Evolutionary conservation across 1,140 invertebrate genomes (phyloP), one percentile per base, ranked within the genome.

Genomic region (Drosophila bipectinata): DNA sequence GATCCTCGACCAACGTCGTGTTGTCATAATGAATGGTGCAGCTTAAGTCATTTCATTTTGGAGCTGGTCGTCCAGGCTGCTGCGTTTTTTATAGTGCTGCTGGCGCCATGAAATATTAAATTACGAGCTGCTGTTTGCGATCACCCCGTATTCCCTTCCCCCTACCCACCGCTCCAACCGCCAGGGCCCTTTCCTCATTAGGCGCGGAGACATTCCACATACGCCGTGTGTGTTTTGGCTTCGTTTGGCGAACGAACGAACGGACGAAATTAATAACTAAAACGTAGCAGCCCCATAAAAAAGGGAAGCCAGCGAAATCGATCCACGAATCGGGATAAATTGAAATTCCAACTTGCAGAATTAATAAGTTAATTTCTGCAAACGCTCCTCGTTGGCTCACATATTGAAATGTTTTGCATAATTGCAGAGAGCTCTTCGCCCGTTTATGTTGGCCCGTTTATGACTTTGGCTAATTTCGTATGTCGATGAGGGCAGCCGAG

Each of bases 71-170:
- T 21, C 39, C 47, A 60, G 64, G 64, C 55, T 61, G 54, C 60
- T 81, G 66, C 71, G 53, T 78, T 88, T 90, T 91, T 91, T 89
- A 91, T 91, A 85, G 89, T 83, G 74, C 72, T 83, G 74, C 84
- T 91, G 90, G 90, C 90, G 90, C 90, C 90, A 91, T 90, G 73
- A 91, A 91, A 91, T 91, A 91, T 91, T 91, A 91, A 91, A 91
- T 91, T 91, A 91, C 90, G 75, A 73, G 82, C 82, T 88, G 82
- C 82, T 87, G 82, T 88, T 87, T 83, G 56, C 71, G 57, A 18
- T 68, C 49, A 44, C 52, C 10, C 58, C 28, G 10, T 12, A 14
- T 60, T 21, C 28, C 32, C 53, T 53, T 69, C 57, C 56, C 58
- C 49, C 53, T 52, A 32, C 55, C 54, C 26, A 32, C 21, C 9